Evolutionary conservation across 2,113 vertebrate species (phyloP).

Genomic region (Struthidea cinerea): DNA sequence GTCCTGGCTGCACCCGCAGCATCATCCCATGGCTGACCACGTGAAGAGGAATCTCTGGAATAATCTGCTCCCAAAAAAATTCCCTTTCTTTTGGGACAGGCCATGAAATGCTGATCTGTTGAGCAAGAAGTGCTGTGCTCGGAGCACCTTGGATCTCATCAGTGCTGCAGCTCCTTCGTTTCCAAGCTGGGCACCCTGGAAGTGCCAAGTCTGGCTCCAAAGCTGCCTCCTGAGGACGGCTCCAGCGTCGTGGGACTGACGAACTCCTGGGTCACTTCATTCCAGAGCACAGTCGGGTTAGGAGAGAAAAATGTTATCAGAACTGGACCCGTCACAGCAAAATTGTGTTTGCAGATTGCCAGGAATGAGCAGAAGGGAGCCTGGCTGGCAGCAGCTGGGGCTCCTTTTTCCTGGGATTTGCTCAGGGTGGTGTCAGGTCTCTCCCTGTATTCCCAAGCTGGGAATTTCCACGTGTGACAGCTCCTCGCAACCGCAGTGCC

Average conservation of each 20-base stretch:
- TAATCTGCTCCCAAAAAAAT: accelerated
- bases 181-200: background rate
- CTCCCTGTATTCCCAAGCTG: background rate
- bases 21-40: background rate
- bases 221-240: accelerated
- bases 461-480: background rate
- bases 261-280: background rate
- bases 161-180: accelerated
- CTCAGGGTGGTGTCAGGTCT: background rate
- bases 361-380: background rate
- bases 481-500: accelerated
- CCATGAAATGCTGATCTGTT: background rate
- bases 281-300: background rate
- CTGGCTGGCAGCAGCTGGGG: background rate
- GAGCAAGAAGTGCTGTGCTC: background rate
- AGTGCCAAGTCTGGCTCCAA: background rate
- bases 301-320: background rate
- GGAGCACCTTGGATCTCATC: background rate
- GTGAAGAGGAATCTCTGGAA: background rate
- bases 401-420: background rate
- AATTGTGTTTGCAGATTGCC: background rate
- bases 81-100: background rate
- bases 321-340: background rate
- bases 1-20: background rate
- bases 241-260: background rate